Evolutionary conservation across 2,113 vertebrate species (phyloP), one percentile per base, ranked within the genome.

Genomic region (Pandion haliaetus): DNA sequence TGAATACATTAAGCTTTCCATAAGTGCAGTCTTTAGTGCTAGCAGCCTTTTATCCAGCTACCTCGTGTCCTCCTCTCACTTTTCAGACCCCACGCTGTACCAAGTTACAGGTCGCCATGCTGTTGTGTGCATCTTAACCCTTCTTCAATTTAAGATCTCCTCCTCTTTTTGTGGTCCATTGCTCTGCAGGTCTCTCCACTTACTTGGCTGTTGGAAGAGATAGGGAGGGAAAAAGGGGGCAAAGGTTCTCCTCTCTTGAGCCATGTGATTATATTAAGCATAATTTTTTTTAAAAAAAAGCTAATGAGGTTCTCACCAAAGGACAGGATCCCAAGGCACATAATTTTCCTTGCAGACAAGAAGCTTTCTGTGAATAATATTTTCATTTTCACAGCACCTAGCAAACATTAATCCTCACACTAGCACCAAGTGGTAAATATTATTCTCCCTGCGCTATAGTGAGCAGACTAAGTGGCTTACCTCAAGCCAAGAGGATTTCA

Each of bases 61-160:
- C 82, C 71, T 34, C 3, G 44, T 5, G 6, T 57, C 44, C 82
- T 59, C 65, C 44, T 24, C 61, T n/a, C 36, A 32, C 73, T 49
- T 26, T 67, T 26, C 86, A 47, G 32, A 26, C n/a, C 38, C 34
- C 49, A 5, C 0, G 0, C 36, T 20, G 25, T 26, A n/a, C 44
- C 9, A 16, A 23, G 16, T 32, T 59, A 11, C 2, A 7, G 25
- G 26, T 55, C 34, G 40, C 62, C 38, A 3, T 13, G 36, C 15
- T 31, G 38, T 40, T 44, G 28, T 42, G 8, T 29, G 44, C 45
- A 3, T 26, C 40, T 32, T 54, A 23, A 29, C 28, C 7, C 71
- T 50, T 62, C 38, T 54, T 44, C 47, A 38, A 17, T 18, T 50
- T 58, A 52, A 78, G 13, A 57, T 17, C 42, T 66, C 49, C 16